A percentile compares a stretch with the other conserved stretches of the same genome.
Evolutionary conservation across 2,797 vertebrate species (phyloP).

Genomic region (Gorsachius magnificus): DNA sequence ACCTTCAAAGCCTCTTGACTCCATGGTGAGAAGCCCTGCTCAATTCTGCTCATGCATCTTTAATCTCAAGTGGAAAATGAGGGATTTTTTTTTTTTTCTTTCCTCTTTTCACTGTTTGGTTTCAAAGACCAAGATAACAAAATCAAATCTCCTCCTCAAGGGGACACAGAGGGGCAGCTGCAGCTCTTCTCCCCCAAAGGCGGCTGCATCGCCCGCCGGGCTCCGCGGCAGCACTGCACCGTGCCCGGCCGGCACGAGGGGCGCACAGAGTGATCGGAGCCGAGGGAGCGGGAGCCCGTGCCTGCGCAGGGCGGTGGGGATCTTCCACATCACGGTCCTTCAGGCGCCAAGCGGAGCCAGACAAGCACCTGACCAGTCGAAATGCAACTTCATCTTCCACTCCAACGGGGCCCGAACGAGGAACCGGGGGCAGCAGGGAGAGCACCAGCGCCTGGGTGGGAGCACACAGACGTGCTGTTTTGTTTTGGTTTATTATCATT

Average conservation of each 20-base stretch:
- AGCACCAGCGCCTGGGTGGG: not conserved
- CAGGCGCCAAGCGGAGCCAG: not conserved
- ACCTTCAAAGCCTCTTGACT: constrained; percentile 32
- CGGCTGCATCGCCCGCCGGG: rapidly evolving
- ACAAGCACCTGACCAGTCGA: not conserved
- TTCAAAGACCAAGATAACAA: not conserved
- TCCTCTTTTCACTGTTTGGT: not conserved
- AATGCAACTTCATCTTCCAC: not conserved
- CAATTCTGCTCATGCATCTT: constrained; percentile 16
- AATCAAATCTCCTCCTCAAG: not conserved
- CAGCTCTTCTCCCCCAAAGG: not conserved
- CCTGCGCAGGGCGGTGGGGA: not conserved
- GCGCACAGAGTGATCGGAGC: rapidly evolving
- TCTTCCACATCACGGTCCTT: not conserved
- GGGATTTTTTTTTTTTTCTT: not conserved
- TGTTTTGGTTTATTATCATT: not conserved
- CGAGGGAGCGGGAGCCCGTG: not conserved
- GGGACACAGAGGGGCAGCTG: not conserved
- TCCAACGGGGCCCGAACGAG: not conserved
- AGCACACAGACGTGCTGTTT: not conserved
- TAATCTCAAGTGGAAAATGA: constrained; percentile 2
- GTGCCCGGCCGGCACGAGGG: rapidly evolving
- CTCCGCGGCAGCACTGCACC: rapidly evolving
- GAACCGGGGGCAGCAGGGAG: not conserved
- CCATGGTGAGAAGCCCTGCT: not conserved